These are phyloP conservation scores for Drosophila diplacantha DNA, from an alignment of 2,888 invertebrate genomes.

Conservation along the genomic window DNA sequence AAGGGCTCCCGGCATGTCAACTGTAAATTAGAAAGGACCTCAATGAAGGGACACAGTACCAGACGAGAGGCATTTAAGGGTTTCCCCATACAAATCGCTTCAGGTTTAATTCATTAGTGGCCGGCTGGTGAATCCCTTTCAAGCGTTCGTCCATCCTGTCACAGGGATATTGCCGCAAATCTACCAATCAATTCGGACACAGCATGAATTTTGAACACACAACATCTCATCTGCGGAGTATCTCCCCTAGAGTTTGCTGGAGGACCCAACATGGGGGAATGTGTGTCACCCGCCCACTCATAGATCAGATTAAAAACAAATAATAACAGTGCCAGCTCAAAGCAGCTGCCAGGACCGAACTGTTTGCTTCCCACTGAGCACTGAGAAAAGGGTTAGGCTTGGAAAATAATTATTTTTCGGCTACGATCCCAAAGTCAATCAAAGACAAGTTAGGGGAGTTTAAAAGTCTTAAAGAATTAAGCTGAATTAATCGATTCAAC, in stretches of 20 bases:
- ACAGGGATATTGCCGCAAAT: neutral
- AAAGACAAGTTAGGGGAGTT: neutral
- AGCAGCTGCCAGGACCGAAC: conserved; percentile 22
- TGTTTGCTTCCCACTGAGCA: neutral
- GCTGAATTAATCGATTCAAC: neutral
- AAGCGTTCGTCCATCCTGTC: neutral
- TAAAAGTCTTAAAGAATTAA: neutral
- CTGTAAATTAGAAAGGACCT: conserved; percentile 7
- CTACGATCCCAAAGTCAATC: neutral
- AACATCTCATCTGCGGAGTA: neutral
- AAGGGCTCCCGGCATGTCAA: conserved; percentile 11
- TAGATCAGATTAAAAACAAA: conserved; percentile 62
- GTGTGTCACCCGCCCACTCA: conserved; percentile 37
- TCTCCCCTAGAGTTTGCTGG: no score
- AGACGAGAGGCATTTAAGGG: neutral
- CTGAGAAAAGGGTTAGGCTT: neutral
- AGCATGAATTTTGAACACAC: conserved; percentile 2
- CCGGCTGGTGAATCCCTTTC: neutral
- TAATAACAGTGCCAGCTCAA: conserved; percentile 51
- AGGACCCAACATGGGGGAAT: conserved; percentile 25
- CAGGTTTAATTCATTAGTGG: conserved; percentile 14
- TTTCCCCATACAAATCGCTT: neutral
- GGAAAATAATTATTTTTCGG: neutral
- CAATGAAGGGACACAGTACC: neutral
- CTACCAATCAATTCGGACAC: conserved; percentile 8